phyloP scores from a whole-genome alignment of 2,797 vertebrate genomes.

The Gallinago stenura region DNA sequence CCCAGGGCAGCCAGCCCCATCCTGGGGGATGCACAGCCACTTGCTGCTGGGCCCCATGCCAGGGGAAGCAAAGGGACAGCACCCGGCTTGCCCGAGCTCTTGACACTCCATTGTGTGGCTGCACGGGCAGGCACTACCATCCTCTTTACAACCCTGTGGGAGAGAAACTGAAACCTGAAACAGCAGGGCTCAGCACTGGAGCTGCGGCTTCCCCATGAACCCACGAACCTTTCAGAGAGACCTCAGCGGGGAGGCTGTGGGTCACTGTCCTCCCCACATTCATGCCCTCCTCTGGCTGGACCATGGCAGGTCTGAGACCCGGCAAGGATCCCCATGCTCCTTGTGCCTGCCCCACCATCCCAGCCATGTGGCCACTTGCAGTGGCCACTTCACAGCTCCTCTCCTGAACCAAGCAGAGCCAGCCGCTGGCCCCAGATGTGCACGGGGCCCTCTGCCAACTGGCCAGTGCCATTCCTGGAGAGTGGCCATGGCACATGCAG shows the following conservation, averaged over 20 bases:
- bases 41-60: rapidly evolving
- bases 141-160: rapidly evolving
- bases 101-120: rapidly evolving
- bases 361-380: rapidly evolving
- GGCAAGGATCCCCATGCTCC: rapidly evolving
- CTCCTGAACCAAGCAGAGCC: neutral
- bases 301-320: neutral
- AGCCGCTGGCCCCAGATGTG: neutral
- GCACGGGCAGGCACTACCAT: neutral
- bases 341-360: neutral
- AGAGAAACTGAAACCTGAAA: neutral
- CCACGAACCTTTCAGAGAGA: neutral
- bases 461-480: rapidly evolving
- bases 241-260: neutral
- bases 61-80: neutral
- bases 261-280: too few species aligned
- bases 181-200: neutral
- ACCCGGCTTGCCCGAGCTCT: rapidly evolving
- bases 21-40: rapidly evolving
- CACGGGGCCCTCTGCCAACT: rapidly evolving
- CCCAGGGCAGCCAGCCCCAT: neutral
- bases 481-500: rapidly evolving
- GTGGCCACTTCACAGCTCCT: neutral
- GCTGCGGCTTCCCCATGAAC: neutral
- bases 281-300: rapidly evolving